Base-by-base conservation (phyloP, 2,113 vertebrate species). In the Sturnira hondurensis region DNA sequence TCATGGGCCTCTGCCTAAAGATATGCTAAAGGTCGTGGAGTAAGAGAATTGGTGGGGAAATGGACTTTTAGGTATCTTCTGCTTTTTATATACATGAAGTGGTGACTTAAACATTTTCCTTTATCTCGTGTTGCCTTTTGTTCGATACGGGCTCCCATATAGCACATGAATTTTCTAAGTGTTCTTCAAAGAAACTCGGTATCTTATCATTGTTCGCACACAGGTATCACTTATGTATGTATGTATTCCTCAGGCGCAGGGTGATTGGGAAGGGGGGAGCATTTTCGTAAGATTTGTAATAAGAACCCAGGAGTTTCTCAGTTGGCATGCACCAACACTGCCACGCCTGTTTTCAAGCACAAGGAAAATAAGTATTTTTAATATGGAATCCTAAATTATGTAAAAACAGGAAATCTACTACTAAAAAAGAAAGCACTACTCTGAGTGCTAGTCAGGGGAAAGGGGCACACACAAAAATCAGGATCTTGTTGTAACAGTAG, bases 391-490 rank as follows among this genome's bases (percentile, higher is more conserved):
- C 31, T 50, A 67, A 85, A 50, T 76, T 76, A 61, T 68, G 28
- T 74, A 83, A 86, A 93, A n/a, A 38, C 47, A 54, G 31, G 86
- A n/a, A 90, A 67, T 22, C 6, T 8, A 74, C 56, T 71, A 86
- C 93, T 98, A n/a, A 83, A 80, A 86, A 86, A 38, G 58, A 73
- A 95, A 93, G 95, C 38, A 33, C 22, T 65, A 4, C 67, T 97
- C 95, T 90, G 81, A 97, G 52, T 43, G 24, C 90, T 56, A 94
- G 45, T 61, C 74, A 73, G 70, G 33, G 7, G 96, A 95, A 81
- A 95, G 38, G 70, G 56, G 41, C 93, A 93, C 77, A 86, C 26
- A 74, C 91, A 97, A 89, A 96, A 95, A 97, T 96, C 96, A 97
- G 96, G 92, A 89, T 95, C 81, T 92, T 67, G 33, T 91, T 87